Evolutionary conservation across 2,113 vertebrate species (phyloP).

Genomic region (Otus sunia): DNA sequence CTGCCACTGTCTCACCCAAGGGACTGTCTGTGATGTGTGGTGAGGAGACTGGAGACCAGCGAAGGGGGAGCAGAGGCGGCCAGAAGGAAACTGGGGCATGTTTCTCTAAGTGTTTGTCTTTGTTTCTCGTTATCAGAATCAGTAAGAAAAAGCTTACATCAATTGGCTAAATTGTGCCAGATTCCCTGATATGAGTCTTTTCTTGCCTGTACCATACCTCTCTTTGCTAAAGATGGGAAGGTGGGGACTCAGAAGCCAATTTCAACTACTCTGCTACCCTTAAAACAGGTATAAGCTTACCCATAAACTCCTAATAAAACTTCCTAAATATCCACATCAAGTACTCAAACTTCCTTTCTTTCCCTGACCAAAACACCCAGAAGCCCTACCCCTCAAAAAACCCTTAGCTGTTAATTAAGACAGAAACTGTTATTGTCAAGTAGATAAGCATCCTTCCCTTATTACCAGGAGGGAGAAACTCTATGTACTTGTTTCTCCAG

Average conservation of each 20-base stretch:
- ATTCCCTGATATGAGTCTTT: not conserved
- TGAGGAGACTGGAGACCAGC: not conserved
- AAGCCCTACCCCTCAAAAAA: not conserved
- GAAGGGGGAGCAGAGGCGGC: rapidly evolving
- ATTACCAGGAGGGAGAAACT: not conserved
- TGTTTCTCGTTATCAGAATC: not conserved
- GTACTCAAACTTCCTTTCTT: not conserved
- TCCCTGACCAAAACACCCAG: not conserved
- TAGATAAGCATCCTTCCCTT: not conserved
- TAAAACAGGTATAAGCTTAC: not conserved
- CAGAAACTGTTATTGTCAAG: too few relatives aligned
- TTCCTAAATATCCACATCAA: not conserved
- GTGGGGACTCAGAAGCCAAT: not conserved
- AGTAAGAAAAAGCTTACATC: not conserved
- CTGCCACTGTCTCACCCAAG: rapidly evolving
- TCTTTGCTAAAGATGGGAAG: not conserved
- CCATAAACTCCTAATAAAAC: not conserved
- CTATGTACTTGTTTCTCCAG: not conserved
- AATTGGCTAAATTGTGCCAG: not conserved
- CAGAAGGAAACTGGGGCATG: rapidly evolving
- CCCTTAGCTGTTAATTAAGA: not conserved
- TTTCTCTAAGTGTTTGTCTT: not conserved
- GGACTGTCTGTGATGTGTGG: not conserved
- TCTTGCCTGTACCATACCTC: not conserved
- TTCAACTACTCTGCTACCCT: not conserved